Base-by-base conservation (phyloP, 1,140 invertebrate genomes). In the Drosophila mauritiana region DNA sequence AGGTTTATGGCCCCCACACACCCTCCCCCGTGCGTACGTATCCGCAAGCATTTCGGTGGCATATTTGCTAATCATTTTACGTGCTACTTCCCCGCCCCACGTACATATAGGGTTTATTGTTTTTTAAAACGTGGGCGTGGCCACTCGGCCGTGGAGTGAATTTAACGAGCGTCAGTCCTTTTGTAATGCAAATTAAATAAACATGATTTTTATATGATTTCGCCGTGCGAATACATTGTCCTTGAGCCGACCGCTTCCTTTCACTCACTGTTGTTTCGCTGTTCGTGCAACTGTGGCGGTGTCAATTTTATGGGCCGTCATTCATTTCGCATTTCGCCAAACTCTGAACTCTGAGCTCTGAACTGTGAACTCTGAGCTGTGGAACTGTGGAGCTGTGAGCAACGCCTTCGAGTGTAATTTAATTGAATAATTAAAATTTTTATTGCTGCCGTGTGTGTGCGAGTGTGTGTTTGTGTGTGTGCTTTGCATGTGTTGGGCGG, bases 401-500 rank as follows among this genome's bases (percentile, higher is more conserved):
- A 78, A 86, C 83, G 82, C 82, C 82, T 86, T 67, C 75, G 75
- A 89, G 83, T 86, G 83, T 86, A 88, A 89, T 88, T 88, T 89
- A 88, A 88, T 88, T 88, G 84, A 88, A 88, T 88, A 88, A 88
- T 88, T 88, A 88, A 88, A 88, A 82, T 89, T 88, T 89, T 89
- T 88, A 89, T 88, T 89, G 84, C 77, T 58, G 31, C 67, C 64
- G 67, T 65, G 49, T 80, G 63, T 48, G 61, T 48, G 15, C 46
- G 40, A 61, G 67, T 65, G 49, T 80, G 63, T 48, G 61, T 48
- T n/a, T 51, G 40, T 51, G 34, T 42, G 39, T 12, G 31, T 15
- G 49, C 10, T 36, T 36, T 36, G 34, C 45, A 43, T 40, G 37
- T 34, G 43, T 20, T 34, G 49, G 8, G 8, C 31, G 2, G 31